Conservation (phyloP, 2,797 vertebrate species). For the Echeneis naucrates region DNA sequence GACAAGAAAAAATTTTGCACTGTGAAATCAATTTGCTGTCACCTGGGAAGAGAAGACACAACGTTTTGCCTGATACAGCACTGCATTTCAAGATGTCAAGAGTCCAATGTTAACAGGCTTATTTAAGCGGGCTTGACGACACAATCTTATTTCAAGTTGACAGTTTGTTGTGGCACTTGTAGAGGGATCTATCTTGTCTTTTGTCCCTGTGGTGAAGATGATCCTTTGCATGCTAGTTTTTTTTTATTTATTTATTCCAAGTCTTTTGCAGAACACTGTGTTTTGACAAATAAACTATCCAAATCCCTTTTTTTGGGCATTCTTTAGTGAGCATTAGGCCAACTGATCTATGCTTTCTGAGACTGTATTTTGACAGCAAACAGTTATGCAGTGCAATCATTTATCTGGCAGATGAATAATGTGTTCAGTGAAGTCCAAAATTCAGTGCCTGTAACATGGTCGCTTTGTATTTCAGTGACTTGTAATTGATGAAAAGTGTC, state of each 20-base stretch:
- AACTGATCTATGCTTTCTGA: conserved; percentile 55
- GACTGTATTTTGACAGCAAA: conserved; percentile 65
- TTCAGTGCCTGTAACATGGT: conserved; percentile 17
- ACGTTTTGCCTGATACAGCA: conserved; percentile 60
- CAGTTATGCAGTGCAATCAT: conserved; percentile 60
- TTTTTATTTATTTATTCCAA: conserved; percentile 40
- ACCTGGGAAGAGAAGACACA: conserved; percentile 59
- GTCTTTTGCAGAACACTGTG: conserved; percentile 57
- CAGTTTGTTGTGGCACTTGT: conserved; percentile 76
- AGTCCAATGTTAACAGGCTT: conserved; percentile 73
- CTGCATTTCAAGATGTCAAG: conserved; percentile 65
- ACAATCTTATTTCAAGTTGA: conserved; percentile 76
- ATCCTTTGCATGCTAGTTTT: conserved; percentile 60
- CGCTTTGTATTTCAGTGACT: conserved; percentile 14
- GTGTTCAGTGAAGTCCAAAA: conserved; percentile 27
- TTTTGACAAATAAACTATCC: conserved; percentile 71
- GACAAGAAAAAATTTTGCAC: conserved; percentile 30
- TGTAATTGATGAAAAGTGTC: conserved; percentile 17
- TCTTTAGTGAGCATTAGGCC: conserved; percentile 53
- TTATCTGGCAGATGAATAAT: conserved; percentile 40
- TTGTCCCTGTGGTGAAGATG: conserved; percentile 71
- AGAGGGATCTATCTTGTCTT: conserved; percentile 73
- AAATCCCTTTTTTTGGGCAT: conserved; percentile 51
- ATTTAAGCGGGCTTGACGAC: conserved; percentile 70
- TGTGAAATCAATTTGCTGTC: conserved; percentile 68